These are phyloP conservation scores for Strigamia crassipes DNA, from an alignment of 2,888 invertebrate genomes.

Conservation along the genomic window DNA sequence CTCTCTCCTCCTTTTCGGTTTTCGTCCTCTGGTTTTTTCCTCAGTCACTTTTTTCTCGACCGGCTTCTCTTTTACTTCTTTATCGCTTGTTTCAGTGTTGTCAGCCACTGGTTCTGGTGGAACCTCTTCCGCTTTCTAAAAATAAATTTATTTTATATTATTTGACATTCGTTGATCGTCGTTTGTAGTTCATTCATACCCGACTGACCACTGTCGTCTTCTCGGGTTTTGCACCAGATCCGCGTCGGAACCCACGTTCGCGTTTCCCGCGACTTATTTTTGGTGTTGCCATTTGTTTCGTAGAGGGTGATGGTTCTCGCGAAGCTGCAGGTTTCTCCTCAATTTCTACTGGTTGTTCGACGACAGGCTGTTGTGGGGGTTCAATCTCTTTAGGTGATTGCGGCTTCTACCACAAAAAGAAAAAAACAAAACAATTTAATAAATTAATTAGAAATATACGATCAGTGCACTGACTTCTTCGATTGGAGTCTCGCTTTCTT, in stretches of 20 bases:
- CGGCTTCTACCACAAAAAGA: not conserved
- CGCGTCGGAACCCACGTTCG: not conserved
- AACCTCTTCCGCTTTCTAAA: not conserved
- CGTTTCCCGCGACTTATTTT: not conserved
- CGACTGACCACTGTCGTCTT: not conserved
- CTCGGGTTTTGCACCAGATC: not conserved
- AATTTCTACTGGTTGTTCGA: not conserved
- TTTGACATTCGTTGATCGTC: not conserved
- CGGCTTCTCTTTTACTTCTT: slow-evolving; percentile 35
- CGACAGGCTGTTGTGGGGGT: not conserved
- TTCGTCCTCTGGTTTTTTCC: slow-evolving; percentile 36
- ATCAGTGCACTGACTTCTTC: not conserved
- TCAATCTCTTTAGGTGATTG: not conserved
- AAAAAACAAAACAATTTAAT: not conserved
- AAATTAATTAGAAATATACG: not conserved
- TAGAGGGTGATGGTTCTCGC: not conserved
- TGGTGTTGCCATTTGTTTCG: not conserved
- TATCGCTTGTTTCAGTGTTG: not conserved
- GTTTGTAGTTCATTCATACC: not conserved
- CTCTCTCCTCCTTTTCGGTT: slow-evolving; percentile 43
- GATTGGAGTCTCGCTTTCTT: not conserved
- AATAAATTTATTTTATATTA: not conserved
- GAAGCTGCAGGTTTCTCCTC: not conserved
- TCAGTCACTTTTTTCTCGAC: slow-evolving; percentile 43
- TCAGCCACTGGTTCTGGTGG: not conserved